Conservation (phyloP, 2,797 vertebrate species). For the Chrysocyon brachyurus region DNA sequence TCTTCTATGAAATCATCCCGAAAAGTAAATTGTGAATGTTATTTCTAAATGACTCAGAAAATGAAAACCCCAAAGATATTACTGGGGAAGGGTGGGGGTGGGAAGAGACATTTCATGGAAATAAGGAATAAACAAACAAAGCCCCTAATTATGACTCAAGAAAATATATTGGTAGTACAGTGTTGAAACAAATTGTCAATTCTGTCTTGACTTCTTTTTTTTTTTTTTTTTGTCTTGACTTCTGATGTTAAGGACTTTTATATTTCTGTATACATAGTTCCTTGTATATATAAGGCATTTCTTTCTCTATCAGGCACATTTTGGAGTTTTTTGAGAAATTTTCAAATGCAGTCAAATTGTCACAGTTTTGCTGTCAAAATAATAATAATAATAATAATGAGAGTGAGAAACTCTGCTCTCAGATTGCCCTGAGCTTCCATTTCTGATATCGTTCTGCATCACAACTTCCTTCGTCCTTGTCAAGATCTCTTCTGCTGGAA, state of each 20-base stretch:
- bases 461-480: background rate
- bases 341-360: background rate
- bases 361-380: background rate
- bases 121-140: background rate
- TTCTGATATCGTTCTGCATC: background rate
- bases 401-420: background rate
- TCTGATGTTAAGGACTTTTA: background rate
- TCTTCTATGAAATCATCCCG: background rate
- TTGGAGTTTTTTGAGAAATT: background rate
- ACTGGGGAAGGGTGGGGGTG: background rate
- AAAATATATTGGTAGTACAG: background rate
- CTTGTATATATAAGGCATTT: background rate
- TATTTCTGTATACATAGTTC: background rate
- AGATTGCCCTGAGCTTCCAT: background rate
- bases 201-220: background rate
- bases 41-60: background rate
- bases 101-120: background rate
- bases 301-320: background rate
- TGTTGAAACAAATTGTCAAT: background rate
- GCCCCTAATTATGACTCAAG: background rate
- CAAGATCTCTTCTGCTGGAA: background rate
- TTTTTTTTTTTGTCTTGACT: background rate
- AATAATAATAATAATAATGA: constrained; percentile 4
- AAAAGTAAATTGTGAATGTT: background rate
- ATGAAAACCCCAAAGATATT: background rate